phyloP scores from a whole-genome alignment of 2,888 invertebrate species.

The Leptinotarsa tumamoca region DNA sequence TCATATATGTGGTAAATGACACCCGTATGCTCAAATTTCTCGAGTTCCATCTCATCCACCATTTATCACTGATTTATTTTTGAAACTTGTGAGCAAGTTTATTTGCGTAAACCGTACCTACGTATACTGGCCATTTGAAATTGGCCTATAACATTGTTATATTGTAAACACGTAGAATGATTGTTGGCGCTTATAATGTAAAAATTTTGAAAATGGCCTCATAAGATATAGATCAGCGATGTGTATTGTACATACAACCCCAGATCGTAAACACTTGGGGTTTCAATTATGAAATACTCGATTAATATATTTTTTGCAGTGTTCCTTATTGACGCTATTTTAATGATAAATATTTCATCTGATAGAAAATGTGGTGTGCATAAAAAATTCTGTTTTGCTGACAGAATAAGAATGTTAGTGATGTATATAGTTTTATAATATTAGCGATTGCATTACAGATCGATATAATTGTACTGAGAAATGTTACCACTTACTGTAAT shows the following conservation, averaged over 20 bases:
- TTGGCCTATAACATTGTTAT: slow-evolving; percentile 52
- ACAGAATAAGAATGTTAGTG: slow-evolving; percentile 54
- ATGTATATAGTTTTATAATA: slow-evolving; percentile 63
- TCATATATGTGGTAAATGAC: too few relatives aligned
- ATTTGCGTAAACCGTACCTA: slow-evolving; percentile 31
- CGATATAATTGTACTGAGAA: slow-evolving; percentile 47
- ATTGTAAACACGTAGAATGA: slow-evolving; percentile 51
- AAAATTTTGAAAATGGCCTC: slow-evolving; percentile 48
- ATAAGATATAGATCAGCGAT: slow-evolving; percentile 40
- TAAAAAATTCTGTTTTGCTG: slow-evolving; percentile 41
- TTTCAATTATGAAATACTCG: slow-evolving; percentile 43
- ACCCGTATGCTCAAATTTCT: background rate
- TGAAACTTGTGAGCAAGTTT: slow-evolving; percentile 42
- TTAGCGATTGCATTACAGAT: slow-evolving; percentile 52
- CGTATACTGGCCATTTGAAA: slow-evolving; percentile 46
- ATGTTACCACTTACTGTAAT: slow-evolving; percentile 56
- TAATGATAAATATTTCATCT: slow-evolving; percentile 54
- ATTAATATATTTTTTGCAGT: slow-evolving; percentile 47
- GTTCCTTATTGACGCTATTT: slow-evolving; percentile 54
- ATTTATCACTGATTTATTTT: background rate
- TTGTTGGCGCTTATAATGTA: slow-evolving; percentile 50
- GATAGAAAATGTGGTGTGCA: slow-evolving; percentile 52
- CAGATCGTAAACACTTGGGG: slow-evolving; percentile 15
- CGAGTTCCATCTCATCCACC: background rate
- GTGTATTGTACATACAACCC: slow-evolving; percentile 25